Evolutionary conservation across 2,113 vertebrate genomes (phyloP).

Genomic region (Parotia lawesii): DNA sequence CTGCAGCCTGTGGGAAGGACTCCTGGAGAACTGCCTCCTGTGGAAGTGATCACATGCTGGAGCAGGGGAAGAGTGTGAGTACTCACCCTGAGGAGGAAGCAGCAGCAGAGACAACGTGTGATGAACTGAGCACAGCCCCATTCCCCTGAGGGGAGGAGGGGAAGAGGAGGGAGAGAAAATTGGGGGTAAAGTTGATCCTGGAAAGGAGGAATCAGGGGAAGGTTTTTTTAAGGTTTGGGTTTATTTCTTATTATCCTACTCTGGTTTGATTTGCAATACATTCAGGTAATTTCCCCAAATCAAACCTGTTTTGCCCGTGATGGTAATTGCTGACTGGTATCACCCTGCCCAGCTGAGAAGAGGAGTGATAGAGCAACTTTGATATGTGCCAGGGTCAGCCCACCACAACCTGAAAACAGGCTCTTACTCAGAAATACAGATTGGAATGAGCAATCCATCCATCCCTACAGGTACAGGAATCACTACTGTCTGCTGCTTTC

Average conservation of each 20-base stretch:
- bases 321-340: not conserved
- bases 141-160: not conserved
- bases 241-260: not conserved
- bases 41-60: not conserved
- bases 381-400: not conserved
- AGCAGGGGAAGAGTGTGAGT: not conserved
- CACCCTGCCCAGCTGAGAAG: not conserved
- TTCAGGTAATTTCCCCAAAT: not conserved
- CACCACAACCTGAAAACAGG: not conserved
- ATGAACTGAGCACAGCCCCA: not conserved
- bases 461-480: not conserved
- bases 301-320: fast-evolving
- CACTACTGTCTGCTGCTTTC: not conserved
- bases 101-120: not conserved
- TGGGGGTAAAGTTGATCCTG: not conserved
- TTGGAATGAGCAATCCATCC: not conserved
- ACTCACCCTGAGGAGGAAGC: not conserved
- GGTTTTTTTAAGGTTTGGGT: not conserved
- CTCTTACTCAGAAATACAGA: not conserved
- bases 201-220: fast-evolving
- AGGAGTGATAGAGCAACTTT: not conserved
- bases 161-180: not conserved
- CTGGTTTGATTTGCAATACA: not conserved
- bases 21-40: not conserved
- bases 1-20: not conserved